Evolutionary conservation across 2,797 vertebrate genomes (phyloP).

Genomic region (Bufotes viridis): DNA sequence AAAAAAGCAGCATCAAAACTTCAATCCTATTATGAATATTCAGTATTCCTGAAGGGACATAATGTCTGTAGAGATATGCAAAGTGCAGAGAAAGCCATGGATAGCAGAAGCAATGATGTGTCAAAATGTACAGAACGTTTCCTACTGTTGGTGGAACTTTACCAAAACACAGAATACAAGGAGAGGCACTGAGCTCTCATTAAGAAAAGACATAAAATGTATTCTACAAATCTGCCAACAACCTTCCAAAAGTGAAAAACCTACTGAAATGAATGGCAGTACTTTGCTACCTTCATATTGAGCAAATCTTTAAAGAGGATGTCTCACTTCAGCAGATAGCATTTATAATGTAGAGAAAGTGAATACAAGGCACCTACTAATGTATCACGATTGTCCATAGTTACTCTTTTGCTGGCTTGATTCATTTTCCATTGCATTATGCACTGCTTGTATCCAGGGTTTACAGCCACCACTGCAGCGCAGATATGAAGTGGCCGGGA

Average conservation of each 20-base stretch:
- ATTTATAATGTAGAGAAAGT: too few relatives aligned
- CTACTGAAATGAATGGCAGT: constrained; percentile 14
- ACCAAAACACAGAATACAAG: not conserved
- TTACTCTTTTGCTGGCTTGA: too few relatives aligned
- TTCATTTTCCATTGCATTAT: too few relatives aligned
- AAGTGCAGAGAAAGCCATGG: not conserved
- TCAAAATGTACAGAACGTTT: not conserved
- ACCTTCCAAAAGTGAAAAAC: not conserved
- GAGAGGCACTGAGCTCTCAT: not conserved
- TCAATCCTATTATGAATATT: not conserved
- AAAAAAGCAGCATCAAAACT: too few relatives aligned
- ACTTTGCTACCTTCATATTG: not conserved
- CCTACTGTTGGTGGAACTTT: not conserved
- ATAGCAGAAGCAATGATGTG: not conserved
- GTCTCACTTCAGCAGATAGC: too few relatives aligned
- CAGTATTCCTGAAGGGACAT: not conserved
- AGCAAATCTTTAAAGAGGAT: not conserved
- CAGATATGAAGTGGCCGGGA: too few relatives aligned
- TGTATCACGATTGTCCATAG: too few relatives aligned
- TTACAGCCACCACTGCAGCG: too few relatives aligned
- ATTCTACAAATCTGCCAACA: not conserved
- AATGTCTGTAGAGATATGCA: not conserved
- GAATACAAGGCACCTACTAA: too few relatives aligned
- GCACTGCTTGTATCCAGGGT: too few relatives aligned
- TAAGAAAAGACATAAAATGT: not conserved